These are phyloP conservation scores for Pollimyrus isidori DNA, from an alignment of 2,113 vertebrate genomes.

Conservation along the genomic window DNA sequence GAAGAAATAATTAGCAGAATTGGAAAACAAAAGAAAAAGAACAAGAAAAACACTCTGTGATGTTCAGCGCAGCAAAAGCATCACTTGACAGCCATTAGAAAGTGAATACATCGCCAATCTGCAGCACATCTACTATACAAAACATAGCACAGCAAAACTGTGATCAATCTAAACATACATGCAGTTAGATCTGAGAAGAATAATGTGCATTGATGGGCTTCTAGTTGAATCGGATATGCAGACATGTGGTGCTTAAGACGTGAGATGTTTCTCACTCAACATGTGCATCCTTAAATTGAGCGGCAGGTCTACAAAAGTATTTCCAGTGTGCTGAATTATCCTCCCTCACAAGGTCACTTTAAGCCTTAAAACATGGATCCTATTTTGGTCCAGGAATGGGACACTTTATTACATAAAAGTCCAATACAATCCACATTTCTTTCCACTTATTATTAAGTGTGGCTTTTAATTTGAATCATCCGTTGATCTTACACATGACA, in stretches of 20 bases:
- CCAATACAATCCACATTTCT: neutral
- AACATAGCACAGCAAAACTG: neutral
- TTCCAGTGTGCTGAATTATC: neutral
- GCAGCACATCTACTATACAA: neutral
- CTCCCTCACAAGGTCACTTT: neutral
- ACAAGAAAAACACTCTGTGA: neutral
- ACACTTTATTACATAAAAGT: neutral
- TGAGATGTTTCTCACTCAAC: neutral
- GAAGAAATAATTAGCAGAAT: neutral
- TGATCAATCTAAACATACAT: neutral
- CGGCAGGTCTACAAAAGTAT: too few relatives aligned
- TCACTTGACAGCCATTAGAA: neutral
- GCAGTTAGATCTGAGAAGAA: neutral
- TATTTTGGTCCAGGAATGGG: neutral
- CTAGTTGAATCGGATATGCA: neutral
- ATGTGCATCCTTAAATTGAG: neutral
- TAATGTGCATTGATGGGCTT: neutral
- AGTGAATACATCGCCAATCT: neutral
- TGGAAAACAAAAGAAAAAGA: neutral
- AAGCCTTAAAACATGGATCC: neutral
- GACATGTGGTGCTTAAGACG: neutral
- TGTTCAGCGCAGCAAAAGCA: neutral
- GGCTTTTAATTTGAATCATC: neutral
- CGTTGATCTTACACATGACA: neutral
- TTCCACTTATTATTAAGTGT: neutral